Evolutionary conservation across 2,888 invertebrate species (phyloP).

Genomic region (Lasioglossum villosulum): DNA sequence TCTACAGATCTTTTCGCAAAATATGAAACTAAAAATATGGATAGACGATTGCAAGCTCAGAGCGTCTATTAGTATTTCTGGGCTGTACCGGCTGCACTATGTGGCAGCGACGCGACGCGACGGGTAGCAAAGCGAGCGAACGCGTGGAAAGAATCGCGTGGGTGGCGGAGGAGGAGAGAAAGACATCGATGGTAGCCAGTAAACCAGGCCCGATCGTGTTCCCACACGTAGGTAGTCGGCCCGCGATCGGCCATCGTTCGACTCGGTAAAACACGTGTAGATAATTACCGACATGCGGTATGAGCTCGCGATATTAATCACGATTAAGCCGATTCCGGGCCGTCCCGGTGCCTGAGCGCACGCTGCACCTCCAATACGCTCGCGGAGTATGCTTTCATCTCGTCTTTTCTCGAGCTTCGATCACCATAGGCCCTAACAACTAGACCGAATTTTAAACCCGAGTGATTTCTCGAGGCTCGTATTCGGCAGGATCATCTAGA

Average conservation of each 20-base stretch:
- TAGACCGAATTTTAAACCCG: neutral
- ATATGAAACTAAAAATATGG: too few species aligned
- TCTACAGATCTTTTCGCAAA: too few species aligned
- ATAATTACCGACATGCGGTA: conserved; percentile 78
- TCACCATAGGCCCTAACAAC: neutral
- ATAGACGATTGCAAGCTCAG: too few species aligned
- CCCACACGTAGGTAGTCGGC: conserved; percentile 70
- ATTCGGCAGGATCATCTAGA: too few species aligned
- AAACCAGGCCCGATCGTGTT: conserved; percentile 70
- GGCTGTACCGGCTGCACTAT: neutral
- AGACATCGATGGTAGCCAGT: conserved; percentile 59
- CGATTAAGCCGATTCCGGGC: conserved; percentile 78
- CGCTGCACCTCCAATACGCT: conserved; percentile 25
- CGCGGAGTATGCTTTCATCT: conserved; percentile 1
- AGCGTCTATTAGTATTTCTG: neutral
- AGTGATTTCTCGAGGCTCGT: neutral
- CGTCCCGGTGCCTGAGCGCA: conserved; percentile 56
- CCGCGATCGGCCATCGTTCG: conserved; percentile 66
- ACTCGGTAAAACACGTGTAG: conserved; percentile 77
- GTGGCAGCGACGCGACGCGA: neutral
- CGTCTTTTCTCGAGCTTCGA: neutral
- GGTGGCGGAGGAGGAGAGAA: conserved; percentile 42
- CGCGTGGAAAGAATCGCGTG: conserved; percentile 43
- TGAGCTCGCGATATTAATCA: conserved; percentile 78
- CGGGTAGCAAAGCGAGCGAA: neutral